These are phyloP conservation scores for Cerastis rubricosa DNA, from an alignment of 2,888 invertebrate species.

Conservation along the genomic window DNA sequence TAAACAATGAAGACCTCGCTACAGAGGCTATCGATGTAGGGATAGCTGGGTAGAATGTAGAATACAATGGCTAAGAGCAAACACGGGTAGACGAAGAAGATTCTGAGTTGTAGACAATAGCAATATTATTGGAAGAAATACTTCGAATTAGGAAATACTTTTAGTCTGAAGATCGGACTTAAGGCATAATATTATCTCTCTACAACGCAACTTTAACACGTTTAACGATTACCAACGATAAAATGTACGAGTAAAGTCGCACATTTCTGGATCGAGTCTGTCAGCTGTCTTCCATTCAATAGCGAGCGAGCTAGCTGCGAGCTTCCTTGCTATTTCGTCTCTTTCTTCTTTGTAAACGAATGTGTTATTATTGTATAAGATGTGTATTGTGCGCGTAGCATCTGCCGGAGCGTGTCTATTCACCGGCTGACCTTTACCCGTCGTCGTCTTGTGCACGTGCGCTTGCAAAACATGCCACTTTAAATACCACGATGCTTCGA, in stretches of 20 bases:
- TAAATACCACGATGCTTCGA: slow-evolving; percentile 71
- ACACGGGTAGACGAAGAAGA: slow-evolving; percentile 36
- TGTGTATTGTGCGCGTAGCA: slow-evolving; percentile 80
- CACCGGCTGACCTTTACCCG: slow-evolving; percentile 83
- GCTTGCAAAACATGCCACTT: slow-evolving; percentile 75
- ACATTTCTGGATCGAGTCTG: slow-evolving; percentile 2
- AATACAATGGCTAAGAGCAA: slow-evolving; percentile 57
- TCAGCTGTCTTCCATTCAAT: slow-evolving; percentile 26
- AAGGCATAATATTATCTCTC: neutral
- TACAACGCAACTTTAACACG: slow-evolving; percentile 30
- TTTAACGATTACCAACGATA: slow-evolving; percentile 20
- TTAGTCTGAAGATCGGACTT: neutral
- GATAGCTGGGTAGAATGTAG: slow-evolving; percentile 52
- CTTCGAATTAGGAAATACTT: neutral
- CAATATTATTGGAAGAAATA: slow-evolving; percentile 14
- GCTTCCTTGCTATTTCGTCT: slow-evolving; percentile 29
- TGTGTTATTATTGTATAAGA: slow-evolving; percentile 74
- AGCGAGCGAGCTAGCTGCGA: no score
- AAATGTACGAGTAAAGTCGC: slow-evolving; percentile 4
- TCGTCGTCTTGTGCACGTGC: slow-evolving; percentile 78
- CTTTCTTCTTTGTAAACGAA: slow-evolving; percentile 49
- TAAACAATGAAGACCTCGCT: slow-evolving; percentile 76
- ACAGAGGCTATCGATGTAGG: slow-evolving; percentile 74
- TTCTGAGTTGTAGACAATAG: slow-evolving; percentile 35
- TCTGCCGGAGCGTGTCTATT: slow-evolving; percentile 83